Percentiles rank a stretch among this genome's conserved stretches.
Evolutionary conservation across 2,113 vertebrate species (phyloP).

Genomic region (Microcebus murinus): DNA sequence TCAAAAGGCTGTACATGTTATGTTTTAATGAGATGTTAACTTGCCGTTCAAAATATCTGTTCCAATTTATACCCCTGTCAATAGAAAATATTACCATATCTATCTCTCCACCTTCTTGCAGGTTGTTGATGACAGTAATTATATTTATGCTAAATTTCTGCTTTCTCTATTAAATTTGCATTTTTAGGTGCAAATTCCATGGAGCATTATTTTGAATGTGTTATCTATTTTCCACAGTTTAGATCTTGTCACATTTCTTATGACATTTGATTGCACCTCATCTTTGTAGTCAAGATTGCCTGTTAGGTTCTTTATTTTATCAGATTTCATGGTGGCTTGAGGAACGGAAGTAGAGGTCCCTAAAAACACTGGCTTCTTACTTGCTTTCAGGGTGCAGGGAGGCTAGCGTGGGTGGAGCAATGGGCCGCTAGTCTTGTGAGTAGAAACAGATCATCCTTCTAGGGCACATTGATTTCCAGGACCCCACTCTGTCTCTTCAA

Average conservation of each 20-base stretch:
- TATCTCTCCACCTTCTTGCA: background rate
- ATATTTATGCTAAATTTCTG: background rate
- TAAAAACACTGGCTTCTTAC: background rate
- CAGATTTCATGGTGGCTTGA: background rate
- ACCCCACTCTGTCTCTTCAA: background rate
- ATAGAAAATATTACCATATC: background rate
- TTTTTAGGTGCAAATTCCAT: background rate
- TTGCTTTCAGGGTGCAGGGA: background rate
- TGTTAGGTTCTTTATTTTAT: background rate
- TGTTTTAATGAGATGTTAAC: background rate
- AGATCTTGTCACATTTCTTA: background rate
- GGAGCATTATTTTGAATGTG: background rate
- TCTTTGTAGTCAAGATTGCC: background rate
- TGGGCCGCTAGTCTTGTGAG: background rate
- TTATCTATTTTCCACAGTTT: background rate
- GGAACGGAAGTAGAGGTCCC: background rate
- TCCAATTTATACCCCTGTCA: background rate
- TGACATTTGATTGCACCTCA: background rate
- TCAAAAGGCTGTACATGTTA: background rate
- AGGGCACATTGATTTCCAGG: background rate
- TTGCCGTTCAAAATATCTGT: background rate
- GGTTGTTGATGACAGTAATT: background rate
- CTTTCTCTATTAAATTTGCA: background rate
- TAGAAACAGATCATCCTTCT: background rate
- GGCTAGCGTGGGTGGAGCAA: background rate